These are phyloP conservation scores for Colletes collaris DNA, from an alignment of 2,888 invertebrate genomes.

Conservation along the genomic window DNA sequence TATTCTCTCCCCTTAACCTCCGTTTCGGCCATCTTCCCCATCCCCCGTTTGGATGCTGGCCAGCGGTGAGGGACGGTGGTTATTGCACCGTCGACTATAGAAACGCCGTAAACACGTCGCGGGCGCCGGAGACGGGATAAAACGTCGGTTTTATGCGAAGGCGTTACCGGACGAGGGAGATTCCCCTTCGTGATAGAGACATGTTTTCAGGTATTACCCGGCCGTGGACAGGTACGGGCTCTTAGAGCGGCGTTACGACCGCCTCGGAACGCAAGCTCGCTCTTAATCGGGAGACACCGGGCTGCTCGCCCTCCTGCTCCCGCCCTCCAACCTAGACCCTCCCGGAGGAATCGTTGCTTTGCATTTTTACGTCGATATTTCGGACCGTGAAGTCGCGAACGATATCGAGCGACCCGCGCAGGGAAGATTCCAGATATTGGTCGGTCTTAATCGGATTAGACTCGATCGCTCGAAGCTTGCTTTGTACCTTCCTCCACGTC, in stretches of 20 bases:
- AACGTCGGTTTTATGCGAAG: conserved; percentile 81
- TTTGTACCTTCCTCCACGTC: too few relatives aligned
- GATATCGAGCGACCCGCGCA: too few relatives aligned
- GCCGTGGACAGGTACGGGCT: conserved; percentile 81
- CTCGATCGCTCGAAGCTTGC: neutral
- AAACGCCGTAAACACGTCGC: conserved; percentile 81
- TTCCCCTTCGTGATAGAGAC: conserved; percentile 81
- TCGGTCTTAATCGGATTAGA: conserved; percentile 10
- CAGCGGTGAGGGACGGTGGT: conserved; percentile 47
- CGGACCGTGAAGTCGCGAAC: conserved; percentile 3
- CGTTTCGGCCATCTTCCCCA: neutral
- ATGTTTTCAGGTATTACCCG: conserved; percentile 82
- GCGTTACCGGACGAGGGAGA: conserved; percentile 78
- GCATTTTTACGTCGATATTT: conserved; percentile 45
- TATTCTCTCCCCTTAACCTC: conserved; percentile 50
- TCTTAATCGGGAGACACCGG: conserved; percentile 73
- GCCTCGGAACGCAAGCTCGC: conserved; percentile 72
- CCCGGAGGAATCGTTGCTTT: conserved; percentile 29
- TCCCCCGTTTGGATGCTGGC: conserved; percentile 31
- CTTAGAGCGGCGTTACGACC: conserved; percentile 79
- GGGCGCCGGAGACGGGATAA: conserved; percentile 77
- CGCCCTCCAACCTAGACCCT: conserved; percentile 13
- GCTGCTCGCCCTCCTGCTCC: conserved; percentile 31
- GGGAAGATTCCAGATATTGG: neutral
- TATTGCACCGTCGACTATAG: conserved; percentile 75